phyloP scores from a whole-genome alignment of 2,113 vertebrate species.

The Bubo bubo region DNA sequence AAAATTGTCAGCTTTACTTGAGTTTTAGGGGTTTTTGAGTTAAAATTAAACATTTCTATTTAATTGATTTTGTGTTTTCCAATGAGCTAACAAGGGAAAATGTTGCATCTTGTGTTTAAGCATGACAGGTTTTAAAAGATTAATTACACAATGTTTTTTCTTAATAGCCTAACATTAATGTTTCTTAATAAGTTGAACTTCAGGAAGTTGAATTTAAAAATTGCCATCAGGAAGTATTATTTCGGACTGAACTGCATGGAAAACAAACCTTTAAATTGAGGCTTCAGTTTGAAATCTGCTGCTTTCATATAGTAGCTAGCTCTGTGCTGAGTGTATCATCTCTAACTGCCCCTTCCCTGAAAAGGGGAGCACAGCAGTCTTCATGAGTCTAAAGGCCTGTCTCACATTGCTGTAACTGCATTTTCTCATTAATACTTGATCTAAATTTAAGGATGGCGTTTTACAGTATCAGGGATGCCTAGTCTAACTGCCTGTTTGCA shows the following conservation, averaged over 20 bases:
- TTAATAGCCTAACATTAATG: not conserved
- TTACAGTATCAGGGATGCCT: not conserved
- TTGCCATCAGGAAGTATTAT: not conserved
- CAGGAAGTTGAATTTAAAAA: not conserved
- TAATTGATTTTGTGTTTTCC: not conserved
- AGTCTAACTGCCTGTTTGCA: rapidly evolving
- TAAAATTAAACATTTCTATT: not conserved
- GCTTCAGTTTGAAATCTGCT: not conserved
- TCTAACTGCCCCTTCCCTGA: not conserved
- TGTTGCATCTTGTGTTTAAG: not conserved
- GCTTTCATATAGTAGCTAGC: not conserved
- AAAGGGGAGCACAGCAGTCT: not conserved
- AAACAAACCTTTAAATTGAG: not conserved
- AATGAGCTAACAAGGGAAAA: not conserved
- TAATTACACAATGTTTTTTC: not conserved
- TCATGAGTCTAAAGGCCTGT: not conserved
- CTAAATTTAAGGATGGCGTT: not conserved
- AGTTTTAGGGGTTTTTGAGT: not conserved
- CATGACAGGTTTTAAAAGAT: not conserved
- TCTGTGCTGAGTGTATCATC: not conserved
- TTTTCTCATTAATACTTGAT: not conserved
- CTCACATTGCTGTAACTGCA: not conserved
- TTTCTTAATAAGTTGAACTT: not conserved
- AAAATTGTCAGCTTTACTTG: not conserved
- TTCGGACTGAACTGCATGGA: not conserved